Evolutionary conservation across 2,113 vertebrate species (phyloP), one percentile per base, ranked within the genome.

Genomic region (Micronycteris hirsuta): DNA sequence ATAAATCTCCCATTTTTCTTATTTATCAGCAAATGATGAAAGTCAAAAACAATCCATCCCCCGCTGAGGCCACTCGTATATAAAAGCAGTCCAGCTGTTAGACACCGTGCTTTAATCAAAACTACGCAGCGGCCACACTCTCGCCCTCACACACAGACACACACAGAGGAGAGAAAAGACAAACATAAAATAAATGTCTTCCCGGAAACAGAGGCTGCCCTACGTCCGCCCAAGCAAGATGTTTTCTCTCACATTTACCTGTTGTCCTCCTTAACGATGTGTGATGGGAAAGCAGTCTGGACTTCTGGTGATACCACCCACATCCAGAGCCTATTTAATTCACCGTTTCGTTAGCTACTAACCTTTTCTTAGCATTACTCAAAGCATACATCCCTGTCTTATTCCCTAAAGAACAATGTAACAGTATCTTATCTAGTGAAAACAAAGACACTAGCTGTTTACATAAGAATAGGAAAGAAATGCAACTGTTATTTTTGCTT

Each of bases 1-100:
- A 93, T 87, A 96, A 97, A 96, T 94, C 95, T 93, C 86, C 97
- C 82, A 52, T 20, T 93, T 89, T 89, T 93, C 78, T 96, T 95
- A 96, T 96, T 94, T 96, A 97, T 96, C 85, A 77, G 77, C 91
- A 93, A 96, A 96, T 97, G 93, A 96, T 97, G 89, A 88, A 96
- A 97, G 93, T 92, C 91, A 86, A 89, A 95, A 97, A 93, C 80
- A 96, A 97, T 92, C 86, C 54, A 76, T 97, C 86, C 95, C 86
- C 94, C 92, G 70, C 91, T 47, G 91, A 17, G 92, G 52, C 83
- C 80, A 95, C 91, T 96, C 76, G 4, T 92, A 95, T 95, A 97
- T 96, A 94, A 97, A 97, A 94, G 76, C 45, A 89, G 74, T 47
- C 65, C 83, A 89, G 91, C 91, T 94, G 80, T 68, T 94, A 58